Evolutionary conservation across 2,797 vertebrate genomes (phyloP).

Genomic region (Pelochelys cantorii): DNA sequence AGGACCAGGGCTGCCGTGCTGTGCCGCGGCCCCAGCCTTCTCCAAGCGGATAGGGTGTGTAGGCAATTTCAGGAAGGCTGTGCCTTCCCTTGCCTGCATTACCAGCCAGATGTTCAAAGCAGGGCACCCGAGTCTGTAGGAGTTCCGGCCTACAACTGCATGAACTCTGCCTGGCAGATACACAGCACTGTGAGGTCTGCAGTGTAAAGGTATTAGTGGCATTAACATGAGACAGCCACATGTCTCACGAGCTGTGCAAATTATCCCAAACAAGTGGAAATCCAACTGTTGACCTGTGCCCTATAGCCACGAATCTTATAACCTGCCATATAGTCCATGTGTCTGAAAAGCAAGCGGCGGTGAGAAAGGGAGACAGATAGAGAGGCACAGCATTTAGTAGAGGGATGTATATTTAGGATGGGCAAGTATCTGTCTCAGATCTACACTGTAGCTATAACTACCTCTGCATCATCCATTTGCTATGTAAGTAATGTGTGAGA

Average conservation of each 20-base stretch:
- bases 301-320: background rate
- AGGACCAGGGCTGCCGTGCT: too few species aligned
- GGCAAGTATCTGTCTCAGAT: slow-evolving; percentile 34
- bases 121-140: background rate
- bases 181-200: background rate
- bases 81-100: too few species aligned
- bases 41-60: too few species aligned
- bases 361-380: background rate
- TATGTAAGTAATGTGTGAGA: background rate
- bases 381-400: slow-evolving; percentile 2
- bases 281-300: background rate
- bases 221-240: accelerated
- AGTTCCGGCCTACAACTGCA: background rate
- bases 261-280: background rate
- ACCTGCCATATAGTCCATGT: background rate
- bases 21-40: too few species aligned
- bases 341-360: accelerated
- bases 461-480: background rate
- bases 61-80: too few species aligned
- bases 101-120: too few species aligned
- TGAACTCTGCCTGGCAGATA: background rate
- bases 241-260: background rate
- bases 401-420: background rate
- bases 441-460: background rate
- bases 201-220: background rate